Conservation (phyloP, 1,140 invertebrate genomes). For the Leptinotarsa defecta region DNA sequence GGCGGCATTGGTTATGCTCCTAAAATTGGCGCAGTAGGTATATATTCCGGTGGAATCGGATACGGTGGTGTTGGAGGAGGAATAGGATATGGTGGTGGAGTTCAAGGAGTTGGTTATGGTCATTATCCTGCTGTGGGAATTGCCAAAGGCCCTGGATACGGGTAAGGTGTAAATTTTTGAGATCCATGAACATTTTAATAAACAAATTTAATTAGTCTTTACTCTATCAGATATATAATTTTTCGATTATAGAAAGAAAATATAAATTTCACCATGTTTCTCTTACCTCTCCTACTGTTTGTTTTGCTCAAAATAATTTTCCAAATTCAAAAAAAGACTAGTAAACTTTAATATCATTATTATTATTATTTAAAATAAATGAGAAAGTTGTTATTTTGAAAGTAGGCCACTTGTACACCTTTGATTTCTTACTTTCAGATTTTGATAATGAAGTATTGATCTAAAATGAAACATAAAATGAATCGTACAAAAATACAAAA, state of each 20-base stretch:
- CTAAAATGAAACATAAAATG: too few relatives aligned
- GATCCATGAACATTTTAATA: neutral
- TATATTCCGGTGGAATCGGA: neutral
- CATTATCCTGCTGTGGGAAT: conserved; percentile 33
- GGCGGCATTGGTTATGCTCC: neutral
- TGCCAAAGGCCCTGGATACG: conserved; percentile 36
- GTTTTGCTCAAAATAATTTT: too few relatives aligned
- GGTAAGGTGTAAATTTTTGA: neutral
- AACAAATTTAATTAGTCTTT: neutral
- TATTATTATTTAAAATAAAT: too few relatives aligned
- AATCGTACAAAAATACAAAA: too few relatives aligned
- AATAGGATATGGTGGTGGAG: neutral
- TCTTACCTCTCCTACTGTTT: too few relatives aligned
- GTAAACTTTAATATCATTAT: too few relatives aligned
- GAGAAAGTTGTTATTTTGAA: too few relatives aligned
- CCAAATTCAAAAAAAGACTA: too few relatives aligned
- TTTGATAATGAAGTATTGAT: too few relatives aligned
- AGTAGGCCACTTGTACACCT: too few relatives aligned
- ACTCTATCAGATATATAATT: too few relatives aligned
- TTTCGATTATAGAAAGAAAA: neutral
- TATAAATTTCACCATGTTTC: neutral
- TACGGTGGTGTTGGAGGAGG: neutral
- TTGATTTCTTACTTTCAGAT: too few relatives aligned
- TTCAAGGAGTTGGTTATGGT: conserved; percentile 12
- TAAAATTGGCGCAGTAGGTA: neutral